Evolutionary conservation across 2,797 vertebrate genomes (phyloP), one percentile per base, ranked within the genome.

Genomic region (Periophthalmus magnuspinnatus): DNA sequence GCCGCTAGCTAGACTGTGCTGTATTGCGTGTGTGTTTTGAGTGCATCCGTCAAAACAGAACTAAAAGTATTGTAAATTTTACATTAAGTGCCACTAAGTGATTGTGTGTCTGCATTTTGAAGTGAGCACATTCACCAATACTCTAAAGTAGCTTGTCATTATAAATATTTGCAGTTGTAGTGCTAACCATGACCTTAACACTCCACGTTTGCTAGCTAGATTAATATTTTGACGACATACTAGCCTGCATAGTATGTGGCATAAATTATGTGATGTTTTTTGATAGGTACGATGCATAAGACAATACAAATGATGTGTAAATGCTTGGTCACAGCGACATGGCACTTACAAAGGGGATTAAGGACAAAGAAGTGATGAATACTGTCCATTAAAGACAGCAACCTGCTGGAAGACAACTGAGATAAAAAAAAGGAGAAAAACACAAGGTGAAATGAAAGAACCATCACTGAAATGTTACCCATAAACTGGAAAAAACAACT

Each of bases 321-420:
- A 84, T 74, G 77, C 81, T 74, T 71, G 79, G 72, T 83, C 80
- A 68, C 70, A 81, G 85, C 63, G 68, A 86, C 83, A 68, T 67
- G 69, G 81, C 86, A 79, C 85, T 84, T 77, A 70, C 34, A 34
- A 19, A 6, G 48, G 79, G 78, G 86, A 19, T 36, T 19, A 17
- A 65, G 78, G 69, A 76, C 84, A 68, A 69, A 83, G 67, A 90
- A 69, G 61, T 75, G 80, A 79, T 36, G 67, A 77, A 69, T 69
- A 67, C 87, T 83, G 88, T 73, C 72, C 36, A 45, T 67, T 85
- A 91, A 78, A 79, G 83, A 91, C 93, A 92, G 92, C 83, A 82
- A 90, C 83, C 89, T 83, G 89, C 92, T 95, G 95, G 95, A 96
- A 95, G 95, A 95, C 93, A 76, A 92, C 90, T 84, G 85, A 93